These are phyloP conservation scores for Ondatra zibethicus DNA, from an alignment of 2,113 vertebrate genomes.

Conservation along the genomic window DNA sequence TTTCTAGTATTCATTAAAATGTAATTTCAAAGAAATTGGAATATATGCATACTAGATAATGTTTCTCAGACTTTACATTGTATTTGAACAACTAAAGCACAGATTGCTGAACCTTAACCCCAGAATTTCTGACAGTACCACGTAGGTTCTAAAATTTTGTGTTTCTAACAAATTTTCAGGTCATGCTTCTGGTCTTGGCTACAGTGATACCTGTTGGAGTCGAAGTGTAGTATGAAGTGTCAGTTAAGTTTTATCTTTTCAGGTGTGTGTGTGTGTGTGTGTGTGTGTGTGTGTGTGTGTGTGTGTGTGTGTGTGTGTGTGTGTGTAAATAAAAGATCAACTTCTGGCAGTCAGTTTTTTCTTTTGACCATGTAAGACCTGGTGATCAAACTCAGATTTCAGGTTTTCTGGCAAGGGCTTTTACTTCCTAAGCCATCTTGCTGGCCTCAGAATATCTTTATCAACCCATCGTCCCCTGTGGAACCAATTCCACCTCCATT, in stretches of 20 bases:
- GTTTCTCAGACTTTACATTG: conserved; percentile 20
- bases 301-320: neutral
- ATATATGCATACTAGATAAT: neutral
- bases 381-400: neutral
- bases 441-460: neutral
- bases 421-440: neutral
- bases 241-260: neutral
- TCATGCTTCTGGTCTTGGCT: neutral
- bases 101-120: neutral
- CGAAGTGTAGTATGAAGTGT: neutral
- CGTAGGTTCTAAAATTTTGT: neutral
- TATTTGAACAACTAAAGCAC: neutral
- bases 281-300: neutral
- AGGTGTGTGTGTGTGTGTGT: neutral
- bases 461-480: neutral
- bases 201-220: neutral
- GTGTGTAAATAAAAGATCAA: neutral
- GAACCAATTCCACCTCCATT: neutral
- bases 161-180: neutral
- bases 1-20: neutral
- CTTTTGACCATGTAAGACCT: neutral
- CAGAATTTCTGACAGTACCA: neutral
- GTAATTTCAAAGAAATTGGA: neutral
- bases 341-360: neutral
- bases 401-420: neutral